Evolutionary conservation across 1,140 invertebrate species (phyloP).

Genomic region (Tribolium madens): DNA sequence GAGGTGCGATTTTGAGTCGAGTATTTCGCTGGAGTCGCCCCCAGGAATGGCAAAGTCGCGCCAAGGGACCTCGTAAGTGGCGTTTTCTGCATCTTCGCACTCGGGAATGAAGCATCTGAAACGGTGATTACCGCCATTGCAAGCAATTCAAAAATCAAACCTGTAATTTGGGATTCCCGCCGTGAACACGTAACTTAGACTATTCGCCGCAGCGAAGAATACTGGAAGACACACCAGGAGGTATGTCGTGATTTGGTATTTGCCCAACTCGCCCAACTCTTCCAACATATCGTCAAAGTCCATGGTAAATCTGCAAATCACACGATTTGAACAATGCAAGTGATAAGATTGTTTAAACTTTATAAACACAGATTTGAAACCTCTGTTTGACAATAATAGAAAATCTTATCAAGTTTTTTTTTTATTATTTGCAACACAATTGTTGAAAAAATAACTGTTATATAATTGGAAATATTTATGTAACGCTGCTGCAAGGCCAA

Average conservation of each 20-base stretch:
- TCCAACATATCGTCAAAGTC: constrained; percentile 71
- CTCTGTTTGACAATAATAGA: background rate
- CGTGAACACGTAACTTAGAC: constrained; percentile 73
- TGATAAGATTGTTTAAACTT: background rate
- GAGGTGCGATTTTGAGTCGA: constrained; percentile 52
- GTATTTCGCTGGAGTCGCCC: constrained; percentile 43
- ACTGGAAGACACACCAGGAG: constrained; percentile 71
- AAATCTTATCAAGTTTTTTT: background rate
- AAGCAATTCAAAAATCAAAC: constrained; percentile 53
- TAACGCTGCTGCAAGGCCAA: background rate
- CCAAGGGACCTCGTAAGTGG: constrained; percentile 66
- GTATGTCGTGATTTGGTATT: constrained; percentile 71
- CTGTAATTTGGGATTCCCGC: constrained; percentile 70
- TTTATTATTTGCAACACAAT: background rate
- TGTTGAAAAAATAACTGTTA: background rate
- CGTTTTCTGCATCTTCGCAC: constrained; percentile 65
- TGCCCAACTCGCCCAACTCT: constrained; percentile 72
- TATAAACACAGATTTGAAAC: background rate
- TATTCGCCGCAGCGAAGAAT: constrained; percentile 71
- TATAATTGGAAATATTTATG: background rate
- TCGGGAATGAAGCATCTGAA: constrained; percentile 67
- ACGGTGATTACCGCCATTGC: background rate
- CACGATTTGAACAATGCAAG: background rate
- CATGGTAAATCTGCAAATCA: constrained; percentile 61
- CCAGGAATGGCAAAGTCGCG: constrained; percentile 65